Evolutionary conservation across 1,140 invertebrate species (phyloP).

Genomic region (Portunus trituberculatus): DNA sequence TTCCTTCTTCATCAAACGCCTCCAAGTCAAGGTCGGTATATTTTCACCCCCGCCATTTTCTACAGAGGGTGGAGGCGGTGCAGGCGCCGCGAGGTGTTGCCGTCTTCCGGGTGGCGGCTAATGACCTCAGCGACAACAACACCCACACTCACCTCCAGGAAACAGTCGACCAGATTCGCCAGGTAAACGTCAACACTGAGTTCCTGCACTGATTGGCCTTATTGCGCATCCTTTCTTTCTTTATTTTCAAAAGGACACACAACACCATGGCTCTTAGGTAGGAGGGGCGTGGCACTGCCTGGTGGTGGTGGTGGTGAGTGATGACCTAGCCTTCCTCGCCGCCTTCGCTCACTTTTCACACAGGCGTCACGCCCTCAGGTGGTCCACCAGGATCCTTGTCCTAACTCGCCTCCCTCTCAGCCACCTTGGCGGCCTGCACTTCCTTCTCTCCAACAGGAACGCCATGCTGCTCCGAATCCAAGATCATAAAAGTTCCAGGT

Average conservation of each 20-base stretch:
- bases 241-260: no score
- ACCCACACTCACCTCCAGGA: neutral
- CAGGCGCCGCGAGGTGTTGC: neutral
- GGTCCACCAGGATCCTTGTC: slow-evolving; percentile 23
- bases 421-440: neutral
- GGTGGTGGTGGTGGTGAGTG: slow-evolving; percentile 33
- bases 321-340: slow-evolving; percentile 4
- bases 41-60: neutral
- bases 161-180: neutral
- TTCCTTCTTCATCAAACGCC: no score
- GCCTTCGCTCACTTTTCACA: slow-evolving; percentile 15
- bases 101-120: neutral
- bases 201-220: neutral
- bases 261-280: neutral
- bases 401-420: slow-evolving; percentile 23
- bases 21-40: neutral
- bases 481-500: neutral
- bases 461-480: neutral
- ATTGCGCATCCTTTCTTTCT: neutral
- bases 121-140: neutral
- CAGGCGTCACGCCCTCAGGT: slow-evolving; percentile 18
- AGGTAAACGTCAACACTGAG: neutral
- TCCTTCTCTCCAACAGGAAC: neutral
- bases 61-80: neutral
- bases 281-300: neutral